A percentile compares a stretch with the other conserved stretches of the same genome.
Conservation (phyloP, 2,888 invertebrate genomes). For the Andrena fulva region DNA sequence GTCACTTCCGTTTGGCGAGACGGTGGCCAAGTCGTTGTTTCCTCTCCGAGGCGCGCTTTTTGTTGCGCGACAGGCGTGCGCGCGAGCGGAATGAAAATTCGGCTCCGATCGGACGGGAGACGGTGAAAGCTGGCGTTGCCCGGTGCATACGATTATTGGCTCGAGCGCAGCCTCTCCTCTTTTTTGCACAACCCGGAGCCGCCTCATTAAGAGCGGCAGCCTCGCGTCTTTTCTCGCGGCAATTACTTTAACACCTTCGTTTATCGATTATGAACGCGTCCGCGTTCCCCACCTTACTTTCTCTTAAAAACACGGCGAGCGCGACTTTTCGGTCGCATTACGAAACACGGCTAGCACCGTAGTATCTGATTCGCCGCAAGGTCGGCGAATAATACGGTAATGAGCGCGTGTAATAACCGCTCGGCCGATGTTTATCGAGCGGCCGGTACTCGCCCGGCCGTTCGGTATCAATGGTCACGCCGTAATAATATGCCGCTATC, state of each 20-base stretch:
- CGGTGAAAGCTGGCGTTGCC: conserved; percentile 40
- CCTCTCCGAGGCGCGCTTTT: conserved; percentile 60
- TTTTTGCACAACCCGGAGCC: not conserved
- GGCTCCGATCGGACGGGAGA: conserved; percentile 24
- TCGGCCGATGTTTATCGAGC: conserved; percentile 33
- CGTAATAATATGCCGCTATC: conserved; percentile 38
- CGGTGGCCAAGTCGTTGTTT: conserved; percentile 58
- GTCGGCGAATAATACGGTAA: conserved; percentile 4
- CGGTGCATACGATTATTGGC: conserved; percentile 14
- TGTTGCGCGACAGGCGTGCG: conserved; percentile 45
- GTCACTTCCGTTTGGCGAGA: conserved; percentile 71
- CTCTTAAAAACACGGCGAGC: not conserved
- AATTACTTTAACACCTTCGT: conserved; percentile 14
- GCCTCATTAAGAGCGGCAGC: conserved; percentile 10
- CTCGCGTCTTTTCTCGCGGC: not conserved
- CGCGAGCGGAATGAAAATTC: conserved; percentile 66
- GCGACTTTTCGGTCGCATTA: not conserved
- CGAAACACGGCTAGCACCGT: not conserved
- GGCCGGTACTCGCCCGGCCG: not conserved
- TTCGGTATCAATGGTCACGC: conserved; percentile 32
- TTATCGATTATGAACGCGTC: not conserved
- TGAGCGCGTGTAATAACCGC: conserved; percentile 9
- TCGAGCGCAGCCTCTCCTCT: not conserved
- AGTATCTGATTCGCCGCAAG: conserved; percentile 6
- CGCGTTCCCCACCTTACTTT: conserved; percentile 11